Evolutionary conservation across 2,113 vertebrate species (phyloP), one percentile per base, ranked within the genome.

Genomic region (Burhinus bistriatus): DNA sequence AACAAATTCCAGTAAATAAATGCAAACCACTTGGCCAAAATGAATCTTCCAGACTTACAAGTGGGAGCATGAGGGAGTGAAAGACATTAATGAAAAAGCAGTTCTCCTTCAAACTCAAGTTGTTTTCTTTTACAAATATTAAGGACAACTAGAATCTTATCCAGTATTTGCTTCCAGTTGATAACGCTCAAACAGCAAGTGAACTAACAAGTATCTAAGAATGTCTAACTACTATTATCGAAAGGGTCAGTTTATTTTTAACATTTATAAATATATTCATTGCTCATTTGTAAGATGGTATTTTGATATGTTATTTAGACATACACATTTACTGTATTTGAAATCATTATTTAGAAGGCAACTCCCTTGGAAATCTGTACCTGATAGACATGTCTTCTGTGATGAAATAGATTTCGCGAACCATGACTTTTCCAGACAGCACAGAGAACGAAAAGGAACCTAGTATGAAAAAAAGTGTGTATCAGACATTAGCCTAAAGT

Each of bases 371-470:
- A 70, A 79, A 61, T 38, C 49, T 40, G 27, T 98, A 99, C 99
- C 99, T 99, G 98, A 99, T 99, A 72, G 99, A 99, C 99, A 99
- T 98, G 97, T 99, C 99, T 96, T 99, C 98, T 90, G 99, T 99
- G 97, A 99, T 99, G 95, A 98, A 99, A 98, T 99, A 99, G 92
- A 99, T 99, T 93, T 99, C 99, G 73, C 99, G 98, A 97, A 99
- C 99, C 99, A 99, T 99, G 97, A 99, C 97, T 98, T 99, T 99
- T 90, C 99, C 99, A 54, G 99, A 99, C 69, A 99, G 98, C 92
- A 99, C 99, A 57, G 99, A 99, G 96, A 99, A 99, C 0, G 99
- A 99, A 93, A 99, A 99, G 34, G 99, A 99, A 92, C 99, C 99
- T 99, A 97, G 58, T 64, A 52, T 40, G 75, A 54, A 89, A 78